phyloP scores from a whole-genome alignment of 2,888 invertebrate genomes.

The Meganola albula region DNA sequence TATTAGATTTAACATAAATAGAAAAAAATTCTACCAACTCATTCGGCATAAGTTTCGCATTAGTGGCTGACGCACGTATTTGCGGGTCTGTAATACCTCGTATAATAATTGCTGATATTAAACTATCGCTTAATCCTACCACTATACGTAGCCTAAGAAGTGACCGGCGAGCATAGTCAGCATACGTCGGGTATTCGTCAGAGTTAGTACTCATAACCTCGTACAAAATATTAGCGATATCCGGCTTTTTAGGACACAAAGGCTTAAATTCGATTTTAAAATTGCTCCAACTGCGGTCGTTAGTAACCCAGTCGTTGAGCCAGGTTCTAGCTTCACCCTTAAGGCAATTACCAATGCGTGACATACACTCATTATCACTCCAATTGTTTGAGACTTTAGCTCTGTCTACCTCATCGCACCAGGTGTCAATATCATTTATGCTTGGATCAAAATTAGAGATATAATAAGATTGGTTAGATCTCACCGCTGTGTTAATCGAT shows the following conservation, averaged over 20 bases:
- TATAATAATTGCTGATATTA: conserved; percentile 10
- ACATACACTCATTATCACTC: conserved; percentile 3
- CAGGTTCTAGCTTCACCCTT: too few relatives aligned
- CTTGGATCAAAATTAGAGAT: conserved; percentile 5
- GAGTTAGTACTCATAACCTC: conserved; percentile 16
- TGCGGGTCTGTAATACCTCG: conserved; percentile 8
- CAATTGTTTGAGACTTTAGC: conserved; percentile 2
- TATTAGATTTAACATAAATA: conserved; percentile 5
- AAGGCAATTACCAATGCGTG: conserved; percentile 5
- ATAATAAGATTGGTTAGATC: conserved; percentile 1
- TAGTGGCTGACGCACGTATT: conserved; percentile 2
- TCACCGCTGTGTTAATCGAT: background rate
- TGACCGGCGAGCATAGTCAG: conserved; percentile 18
- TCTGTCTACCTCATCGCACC: conserved; percentile 7
- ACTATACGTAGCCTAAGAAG: conserved; percentile 14
- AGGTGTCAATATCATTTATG: conserved; percentile 4
- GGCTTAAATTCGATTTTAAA: conserved; percentile 19
- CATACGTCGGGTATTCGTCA: conserved; percentile 17
- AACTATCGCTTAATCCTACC: conserved; percentile 24
- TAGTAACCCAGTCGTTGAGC: conserved; percentile 14
- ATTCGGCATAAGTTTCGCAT: conserved; percentile 3
- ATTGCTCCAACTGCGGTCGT: conserved; percentile 20
- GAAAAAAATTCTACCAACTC: conserved; percentile 6
- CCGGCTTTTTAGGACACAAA: conserved; percentile 15
- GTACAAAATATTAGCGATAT: conserved; percentile 16